phyloP scores from a whole-genome alignment of 2,113 vertebrate species.

The Heloderma charlesbogerti region DNA sequence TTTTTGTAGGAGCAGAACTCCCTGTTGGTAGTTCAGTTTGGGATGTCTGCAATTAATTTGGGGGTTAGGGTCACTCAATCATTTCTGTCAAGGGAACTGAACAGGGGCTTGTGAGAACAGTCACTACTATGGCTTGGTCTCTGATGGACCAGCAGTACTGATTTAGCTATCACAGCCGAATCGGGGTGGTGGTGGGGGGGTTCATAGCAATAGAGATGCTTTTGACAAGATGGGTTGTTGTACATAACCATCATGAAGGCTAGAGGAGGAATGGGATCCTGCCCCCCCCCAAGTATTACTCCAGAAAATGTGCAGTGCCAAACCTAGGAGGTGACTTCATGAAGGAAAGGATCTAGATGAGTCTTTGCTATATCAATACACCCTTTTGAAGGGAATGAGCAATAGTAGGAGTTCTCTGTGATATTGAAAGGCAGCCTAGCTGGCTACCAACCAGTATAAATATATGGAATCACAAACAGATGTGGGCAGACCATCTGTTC shows the following conservation, averaged over 20 bases:
- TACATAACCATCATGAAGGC: background rate
- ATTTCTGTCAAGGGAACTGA: conserved; percentile 55
- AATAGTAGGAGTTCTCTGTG: background rate
- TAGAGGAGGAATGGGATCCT: background rate
- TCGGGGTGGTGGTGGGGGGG: background rate
- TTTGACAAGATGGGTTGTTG: background rate
- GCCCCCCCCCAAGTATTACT: background rate
- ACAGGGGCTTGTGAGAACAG: conserved; percentile 7
- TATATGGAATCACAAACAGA: conserved; percentile 10
- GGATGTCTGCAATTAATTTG: conserved; percentile 37
- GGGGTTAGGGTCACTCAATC: conserved; percentile 42
- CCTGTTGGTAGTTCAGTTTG: conserved; percentile 52
- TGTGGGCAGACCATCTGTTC: background rate
- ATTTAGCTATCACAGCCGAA: conserved; percentile 11
- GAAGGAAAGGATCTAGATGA: conserved; percentile 36
- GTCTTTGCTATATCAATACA: conserved; percentile 40
- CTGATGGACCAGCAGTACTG: conserved; percentile 41
- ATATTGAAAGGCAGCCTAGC: background rate
- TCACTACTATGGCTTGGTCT: conserved; percentile 16
- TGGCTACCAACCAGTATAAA: background rate
- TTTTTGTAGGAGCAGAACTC: conserved; percentile 55
- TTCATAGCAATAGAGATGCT: background rate
- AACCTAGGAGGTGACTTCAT: background rate
- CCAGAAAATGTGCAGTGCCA: conserved; percentile 62
- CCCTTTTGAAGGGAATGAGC: conserved; percentile 39